Conservation (phyloP, 2,888 invertebrate species). For the Cybosia mesomella region DNA sequence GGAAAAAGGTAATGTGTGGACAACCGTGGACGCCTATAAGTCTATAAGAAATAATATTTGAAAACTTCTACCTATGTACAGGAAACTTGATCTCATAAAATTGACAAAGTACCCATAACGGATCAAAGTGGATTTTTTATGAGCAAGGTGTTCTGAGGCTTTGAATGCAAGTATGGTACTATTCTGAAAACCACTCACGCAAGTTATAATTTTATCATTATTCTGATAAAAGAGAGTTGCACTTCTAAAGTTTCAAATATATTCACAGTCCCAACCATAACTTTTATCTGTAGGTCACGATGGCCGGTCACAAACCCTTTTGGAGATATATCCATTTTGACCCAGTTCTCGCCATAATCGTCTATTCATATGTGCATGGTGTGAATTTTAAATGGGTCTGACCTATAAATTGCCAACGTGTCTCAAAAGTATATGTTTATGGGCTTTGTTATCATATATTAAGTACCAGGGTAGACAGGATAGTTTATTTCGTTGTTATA, state of each 20-base stretch:
- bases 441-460: slow-evolving; percentile 27
- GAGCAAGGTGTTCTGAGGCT: background rate
- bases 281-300: slow-evolving; percentile 24
- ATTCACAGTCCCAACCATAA: slow-evolving; percentile 19
- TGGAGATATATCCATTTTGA: slow-evolving; percentile 60
- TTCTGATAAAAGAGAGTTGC: background rate
- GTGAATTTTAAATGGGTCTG: slow-evolving; percentile 67
- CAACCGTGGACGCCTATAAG: background rate
- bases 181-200: background rate
- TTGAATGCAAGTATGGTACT: background rate
- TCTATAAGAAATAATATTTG: background rate
- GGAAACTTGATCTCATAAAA: background rate
- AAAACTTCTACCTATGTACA: background rate
- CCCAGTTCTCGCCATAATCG: slow-evolving; percentile 69
- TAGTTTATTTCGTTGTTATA: background rate
- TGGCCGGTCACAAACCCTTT: slow-evolving; percentile 42
- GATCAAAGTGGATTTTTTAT: background rate
- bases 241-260: slow-evolving; percentile 13
- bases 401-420: slow-evolving; percentile 52
- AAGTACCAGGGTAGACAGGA: slow-evolving; percentile 15
- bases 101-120: background rate
- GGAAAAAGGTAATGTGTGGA: background rate
- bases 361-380: slow-evolving; percentile 68
- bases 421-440: slow-evolving; percentile 40
- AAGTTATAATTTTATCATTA: background rate